Evolutionary conservation across 2,888 invertebrate species (phyloP).

Genomic region (Stomorhina lunata): DNA sequence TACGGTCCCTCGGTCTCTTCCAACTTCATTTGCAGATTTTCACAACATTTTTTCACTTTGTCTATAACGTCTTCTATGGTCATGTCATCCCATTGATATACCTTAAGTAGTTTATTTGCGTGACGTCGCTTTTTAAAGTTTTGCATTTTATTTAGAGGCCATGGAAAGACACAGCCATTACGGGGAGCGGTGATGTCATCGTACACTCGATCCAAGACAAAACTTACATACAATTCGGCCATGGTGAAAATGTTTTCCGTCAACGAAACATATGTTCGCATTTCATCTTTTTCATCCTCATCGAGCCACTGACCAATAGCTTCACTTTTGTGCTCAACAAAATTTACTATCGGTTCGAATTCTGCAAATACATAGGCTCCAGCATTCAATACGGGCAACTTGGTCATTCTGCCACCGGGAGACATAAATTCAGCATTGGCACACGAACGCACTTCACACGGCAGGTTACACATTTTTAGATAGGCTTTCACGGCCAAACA

Average conservation of each 20-base stretch:
- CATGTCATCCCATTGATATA: constrained; percentile 91
- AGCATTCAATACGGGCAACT: constrained; percentile 94
- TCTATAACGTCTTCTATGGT: constrained; percentile 87
- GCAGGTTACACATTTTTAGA: constrained; percentile 93
- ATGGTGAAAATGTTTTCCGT: constrained; percentile 93
- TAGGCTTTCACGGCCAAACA: constrained; percentile 96
- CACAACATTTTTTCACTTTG: constrained; percentile 89
- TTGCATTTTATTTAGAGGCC: constrained; percentile 92
- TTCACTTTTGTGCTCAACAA: constrained; percentile 91
- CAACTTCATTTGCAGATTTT: constrained; percentile 91
- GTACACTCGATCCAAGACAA: constrained; percentile 90
- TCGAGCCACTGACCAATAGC: constrained; percentile 87
- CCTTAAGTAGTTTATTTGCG: constrained; percentile 86
- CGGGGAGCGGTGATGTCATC: constrained; percentile 90
- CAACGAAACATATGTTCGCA: constrained; percentile 95
- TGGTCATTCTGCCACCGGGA: constrained; percentile 87
- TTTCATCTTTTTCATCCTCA: constrained; percentile 90
- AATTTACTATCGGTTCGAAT: constrained; percentile 94
- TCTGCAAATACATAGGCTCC: constrained; percentile 94
- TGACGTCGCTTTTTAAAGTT: constrained; percentile 88
- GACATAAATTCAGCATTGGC: constrained; percentile 98
- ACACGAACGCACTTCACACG: constrained; percentile 89
- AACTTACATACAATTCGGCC: constrained; percentile 93
- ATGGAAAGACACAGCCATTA: constrained; percentile 94
- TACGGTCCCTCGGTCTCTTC: constrained; percentile 84